Evolutionary conservation across 2,113 vertebrate species (phyloP).

Genomic region (Montifringilla adamsi): DNA sequence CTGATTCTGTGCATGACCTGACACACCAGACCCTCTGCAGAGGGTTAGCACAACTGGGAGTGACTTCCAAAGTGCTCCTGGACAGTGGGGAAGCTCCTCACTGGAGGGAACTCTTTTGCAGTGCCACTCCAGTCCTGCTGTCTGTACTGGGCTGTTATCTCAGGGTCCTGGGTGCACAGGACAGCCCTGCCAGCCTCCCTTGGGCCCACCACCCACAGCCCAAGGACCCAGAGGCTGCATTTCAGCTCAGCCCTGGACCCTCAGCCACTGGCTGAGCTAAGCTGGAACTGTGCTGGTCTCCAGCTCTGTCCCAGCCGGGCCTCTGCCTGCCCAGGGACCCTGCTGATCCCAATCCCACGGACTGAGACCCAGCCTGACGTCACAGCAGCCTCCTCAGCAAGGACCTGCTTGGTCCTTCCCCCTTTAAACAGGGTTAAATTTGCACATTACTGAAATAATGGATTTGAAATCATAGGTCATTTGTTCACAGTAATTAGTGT

Average conservation of each 20-base stretch:
- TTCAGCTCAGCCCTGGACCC: neutral
- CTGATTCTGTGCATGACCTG: too few species aligned
- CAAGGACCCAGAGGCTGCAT: neutral
- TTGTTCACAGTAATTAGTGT: neutral
- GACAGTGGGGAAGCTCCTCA: fast-evolving
- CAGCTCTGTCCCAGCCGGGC: neutral
- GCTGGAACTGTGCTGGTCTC: neutral
- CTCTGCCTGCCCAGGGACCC: neutral
- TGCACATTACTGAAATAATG: neutral
- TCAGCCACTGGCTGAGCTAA: neutral
- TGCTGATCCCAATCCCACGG: neutral
- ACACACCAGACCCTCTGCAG: neutral
- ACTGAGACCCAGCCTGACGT: neutral
- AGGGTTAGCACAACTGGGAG: too few species aligned
- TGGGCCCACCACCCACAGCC: neutral
- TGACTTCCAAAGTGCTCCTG: neutral
- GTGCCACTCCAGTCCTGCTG: neutral
- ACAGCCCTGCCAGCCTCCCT: neutral
- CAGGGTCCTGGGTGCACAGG: neutral
- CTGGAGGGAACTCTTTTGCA: neutral
- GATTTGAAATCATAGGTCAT: neutral
- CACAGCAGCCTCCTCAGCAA: fast-evolving
- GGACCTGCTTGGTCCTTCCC: neutral
- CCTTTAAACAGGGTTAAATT: neutral
- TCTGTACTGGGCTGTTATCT: neutral